Base-by-base conservation (phyloP, 35 echinoderm and acorn worm species). In the Amphiura filiformis region DNA sequence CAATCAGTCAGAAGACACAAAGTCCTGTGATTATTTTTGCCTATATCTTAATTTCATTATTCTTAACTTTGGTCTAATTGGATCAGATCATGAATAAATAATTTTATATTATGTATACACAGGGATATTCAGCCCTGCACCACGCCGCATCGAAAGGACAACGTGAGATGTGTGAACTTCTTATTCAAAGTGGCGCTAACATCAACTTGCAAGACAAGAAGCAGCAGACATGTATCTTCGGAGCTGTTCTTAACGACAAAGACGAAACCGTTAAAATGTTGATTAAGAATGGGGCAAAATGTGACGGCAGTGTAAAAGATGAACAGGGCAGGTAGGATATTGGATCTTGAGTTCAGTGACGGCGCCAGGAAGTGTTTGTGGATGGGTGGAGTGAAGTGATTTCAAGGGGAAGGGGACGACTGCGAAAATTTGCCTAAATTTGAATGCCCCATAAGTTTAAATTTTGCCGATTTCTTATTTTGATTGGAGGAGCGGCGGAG, bases 91-190 rank as follows among this genome's bases (percentile, higher is more conserved):
- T n/a, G n/a, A n/a, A n/a, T n/a, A n/a, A n/a, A n/a, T n/a, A n/a
- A n/a, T n/a, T n/a, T n/a, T n/a, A n/a, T n/a, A n/a, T n/a, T n/a
- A n/a, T n/a, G n/a, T n/a, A n/a, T 47, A 47, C 41, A n/a, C 61
- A 70, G 61, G 61, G 61, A 20, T 34, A 65, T 3, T 65, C 83
- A 0, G 49, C 83, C 11, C 83, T 85, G 33, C 83, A 85, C 34
- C 83, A 65, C 64, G 83, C 83, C 17, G 64, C 83, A 85, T 30
- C 83, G 3, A 64, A 65, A 44, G 83, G 64, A 26, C 52, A 65
- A n/a, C 35, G n/a, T 36, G 83, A 85, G 20, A 61, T 85, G 17
- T 56, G 56, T 26, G 83, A 65, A 37, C 23, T 85, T 15, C 83
- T 85, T 17, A 85, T 85, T 56, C 31, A 85, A 36, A 64, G 65